phyloP scores from a whole-genome alignment of 2,888 invertebrate species.

The Dryocosmus kuriphilus region DNA sequence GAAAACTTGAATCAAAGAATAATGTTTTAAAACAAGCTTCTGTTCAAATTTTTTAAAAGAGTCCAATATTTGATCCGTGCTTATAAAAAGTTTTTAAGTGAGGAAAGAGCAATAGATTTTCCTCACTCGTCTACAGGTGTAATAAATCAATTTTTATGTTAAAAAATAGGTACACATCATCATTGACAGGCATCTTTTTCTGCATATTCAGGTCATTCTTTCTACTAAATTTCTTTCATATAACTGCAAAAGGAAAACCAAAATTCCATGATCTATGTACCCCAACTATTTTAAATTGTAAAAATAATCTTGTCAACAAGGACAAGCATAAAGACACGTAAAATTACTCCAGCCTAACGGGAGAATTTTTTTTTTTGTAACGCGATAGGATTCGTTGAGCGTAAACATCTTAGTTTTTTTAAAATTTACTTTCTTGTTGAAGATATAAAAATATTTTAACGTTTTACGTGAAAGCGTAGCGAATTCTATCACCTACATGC shows the following conservation, averaged over 20 bases:
- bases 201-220: neutral
- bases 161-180: too few species aligned
- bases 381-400: slow-evolving; percentile 6
- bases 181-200: too few species aligned
- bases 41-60: neutral
- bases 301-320: neutral
- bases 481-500: neutral
- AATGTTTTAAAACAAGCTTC: neutral
- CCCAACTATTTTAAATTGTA: neutral
- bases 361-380: neutral
- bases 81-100: too few species aligned
- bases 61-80: neutral
- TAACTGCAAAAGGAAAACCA: neutral
- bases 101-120: too few species aligned
- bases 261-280: neutral
- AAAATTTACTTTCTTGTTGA: slow-evolving; percentile 28
- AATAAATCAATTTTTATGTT: neutral
- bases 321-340: neutral
- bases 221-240: neutral
- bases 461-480: neutral
- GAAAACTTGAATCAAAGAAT: neutral
- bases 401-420: slow-evolving; percentile 6
- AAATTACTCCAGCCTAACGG: slow-evolving; percentile 12
- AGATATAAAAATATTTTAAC: neutral
- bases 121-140: neutral